phyloP scores from a whole-genome alignment of 2,888 invertebrate genomes.

The Drosophila basisetae region DNA sequence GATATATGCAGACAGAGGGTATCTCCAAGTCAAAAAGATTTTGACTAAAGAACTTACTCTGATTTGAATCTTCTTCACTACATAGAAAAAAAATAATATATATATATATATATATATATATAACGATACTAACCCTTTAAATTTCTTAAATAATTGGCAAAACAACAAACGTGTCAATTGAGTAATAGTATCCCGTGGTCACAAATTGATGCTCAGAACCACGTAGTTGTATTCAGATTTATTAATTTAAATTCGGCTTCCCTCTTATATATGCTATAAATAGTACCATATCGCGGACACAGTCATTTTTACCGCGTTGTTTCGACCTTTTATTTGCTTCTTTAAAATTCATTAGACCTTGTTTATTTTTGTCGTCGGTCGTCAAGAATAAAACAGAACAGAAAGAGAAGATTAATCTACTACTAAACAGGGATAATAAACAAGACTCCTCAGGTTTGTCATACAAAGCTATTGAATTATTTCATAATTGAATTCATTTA shows the following conservation, averaged over 20 bases:
- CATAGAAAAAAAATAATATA: background rate
- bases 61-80: background rate
- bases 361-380: background rate
- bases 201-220: constrained; percentile 32
- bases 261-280: background rate
- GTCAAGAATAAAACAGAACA: background rate
- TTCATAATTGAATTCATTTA: background rate
- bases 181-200: constrained; percentile 56
- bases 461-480: background rate
- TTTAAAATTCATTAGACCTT: background rate
- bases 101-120: background rate
- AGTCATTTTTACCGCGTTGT: background rate
- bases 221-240: constrained; percentile 33
- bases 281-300: background rate
- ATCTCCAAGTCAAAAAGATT: background rate
- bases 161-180: constrained; percentile 58
- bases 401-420: background rate
- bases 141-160: constrained; percentile 16
- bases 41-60: background rate
- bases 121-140: background rate
- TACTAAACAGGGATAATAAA: background rate
- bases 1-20: background rate
- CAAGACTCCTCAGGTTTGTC: background rate
- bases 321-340: background rate
- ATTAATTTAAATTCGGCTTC: constrained; percentile 7